These are phyloP conservation scores for Parnassius glacialis DNA, from an alignment of 2,888 invertebrate species.

Conservation along the genomic window DNA sequence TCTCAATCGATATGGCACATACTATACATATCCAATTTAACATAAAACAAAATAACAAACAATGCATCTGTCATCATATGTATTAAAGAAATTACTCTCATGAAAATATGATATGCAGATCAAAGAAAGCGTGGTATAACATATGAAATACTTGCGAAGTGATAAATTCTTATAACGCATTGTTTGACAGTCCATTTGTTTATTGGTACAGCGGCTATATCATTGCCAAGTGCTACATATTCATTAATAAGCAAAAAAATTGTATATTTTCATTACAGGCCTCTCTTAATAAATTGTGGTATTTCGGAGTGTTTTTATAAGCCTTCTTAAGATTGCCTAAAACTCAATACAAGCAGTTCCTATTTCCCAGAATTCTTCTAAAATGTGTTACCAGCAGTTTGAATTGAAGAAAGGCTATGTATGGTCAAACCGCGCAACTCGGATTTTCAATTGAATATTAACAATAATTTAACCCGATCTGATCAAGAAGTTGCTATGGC, in stretches of 20 bases:
- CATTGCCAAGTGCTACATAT: conserved; percentile 17
- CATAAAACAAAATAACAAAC: neutral
- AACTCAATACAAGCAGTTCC: too few species aligned
- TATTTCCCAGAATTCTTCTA: too few species aligned
- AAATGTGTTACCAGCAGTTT: too few species aligned
- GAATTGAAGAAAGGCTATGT: too few species aligned
- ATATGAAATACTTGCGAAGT: conserved; percentile 14
- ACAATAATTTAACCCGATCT: too few species aligned
- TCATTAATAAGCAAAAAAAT: conserved; percentile 18
- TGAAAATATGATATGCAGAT: conserved; percentile 13
- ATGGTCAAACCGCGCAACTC: too few species aligned
- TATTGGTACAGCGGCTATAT: conserved; percentile 17
- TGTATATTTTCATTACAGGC: neutral
- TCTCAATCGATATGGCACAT: too few species aligned
- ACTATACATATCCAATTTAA: too few species aligned
- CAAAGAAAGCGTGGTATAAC: conserved; percentile 14
- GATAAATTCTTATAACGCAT: conserved; percentile 20
- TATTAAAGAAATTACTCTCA: neutral
- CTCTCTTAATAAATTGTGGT: neutral
- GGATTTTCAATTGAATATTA: too few species aligned
- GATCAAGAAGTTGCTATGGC: too few species aligned
- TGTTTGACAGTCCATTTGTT: conserved; percentile 27
- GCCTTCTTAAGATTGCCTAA: neutral
- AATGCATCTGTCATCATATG: neutral
- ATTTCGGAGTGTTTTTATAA: neutral